Evolutionary conservation across 1,140 invertebrate species (phyloP), one percentile per base, ranked within the genome.

Genomic region (Habropoda laboriosa): DNA sequence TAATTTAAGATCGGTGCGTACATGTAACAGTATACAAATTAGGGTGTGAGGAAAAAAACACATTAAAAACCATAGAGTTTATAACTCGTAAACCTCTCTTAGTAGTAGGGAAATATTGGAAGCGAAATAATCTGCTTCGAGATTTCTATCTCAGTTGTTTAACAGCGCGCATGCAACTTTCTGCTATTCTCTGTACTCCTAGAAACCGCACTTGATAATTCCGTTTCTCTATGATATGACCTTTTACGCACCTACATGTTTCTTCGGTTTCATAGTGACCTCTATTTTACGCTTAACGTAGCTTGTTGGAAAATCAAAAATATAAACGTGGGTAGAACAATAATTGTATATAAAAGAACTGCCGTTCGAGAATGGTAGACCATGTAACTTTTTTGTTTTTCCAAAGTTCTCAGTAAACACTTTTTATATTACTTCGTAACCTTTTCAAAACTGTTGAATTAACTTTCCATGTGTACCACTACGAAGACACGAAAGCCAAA

Each of bases 251-350:
- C 58, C 38, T 27, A 42, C 53, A 21, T 71, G 21, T 42, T 30
- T 32, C 21, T 55, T 32, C 51, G 18, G 51, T 71, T 71, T 24
- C 21, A 18, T 24, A 40, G 35, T 21, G n/a, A 57, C 3, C 5
- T 18, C 47, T 27, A 71, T 42, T 53, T 57, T 27, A 71, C 18
- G 38, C 21, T 40, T 70, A 57, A 42, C n/a, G 24, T 72, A 27
- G 57, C n/a, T 73, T 60, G 12, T 38, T 21, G 10, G 13, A 18
- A n/a, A 35, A 63, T 35, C 4, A 40, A 45, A 35, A n/a, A 21
- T 16, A n/a, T 35, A 38, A 55, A 27, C 13, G 13, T 55, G 18
- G 13, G 13, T 18, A 32, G 24, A 49, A 24, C 24, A 21, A 30
- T 35, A 38, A 35, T 30, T 73, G n/a, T 13, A 18, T n/a, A 3